Evolutionary conservation across 2,113 vertebrate genomes (phyloP).

Genomic region (Reinhardtius hippoglossoides): DNA sequence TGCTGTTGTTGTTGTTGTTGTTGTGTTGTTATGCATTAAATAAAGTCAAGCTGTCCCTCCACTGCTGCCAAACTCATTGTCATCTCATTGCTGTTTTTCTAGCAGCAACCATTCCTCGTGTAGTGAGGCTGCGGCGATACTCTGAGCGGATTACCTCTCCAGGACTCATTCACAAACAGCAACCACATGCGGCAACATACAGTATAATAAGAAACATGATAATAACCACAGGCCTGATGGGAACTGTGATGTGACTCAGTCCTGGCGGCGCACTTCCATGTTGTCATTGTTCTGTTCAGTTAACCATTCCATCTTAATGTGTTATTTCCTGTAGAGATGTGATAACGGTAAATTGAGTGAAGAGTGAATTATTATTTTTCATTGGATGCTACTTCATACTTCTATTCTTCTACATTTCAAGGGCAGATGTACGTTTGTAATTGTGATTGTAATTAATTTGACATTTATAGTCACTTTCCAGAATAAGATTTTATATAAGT

Average conservation of each 20-base stretch:
- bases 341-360: not conserved
- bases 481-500: not conserved
- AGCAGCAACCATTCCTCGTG: constrained; percentile 48
- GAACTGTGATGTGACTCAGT: constrained; percentile 60
- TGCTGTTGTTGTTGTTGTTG: not conserved
- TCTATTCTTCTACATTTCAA: too few relatives aligned
- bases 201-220: constrained; percentile 71
- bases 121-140: constrained; percentile 42
- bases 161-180: constrained; percentile 66
- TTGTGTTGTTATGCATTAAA: constrained; percentile 60
- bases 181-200: constrained; percentile 66
- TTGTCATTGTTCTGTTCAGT: constrained; percentile 38
- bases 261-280: constrained; percentile 27
- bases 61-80: constrained; percentile 52
- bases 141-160: constrained; percentile 68
- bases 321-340: not conserved
- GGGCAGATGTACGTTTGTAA: too few relatives aligned
- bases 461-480: not conserved
- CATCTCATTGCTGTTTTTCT: constrained; percentile 39
- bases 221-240: constrained; percentile 65
- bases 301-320: constrained; percentile 8
- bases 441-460: not conserved
- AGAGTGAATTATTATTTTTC: too few relatives aligned
- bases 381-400: too few relatives aligned
- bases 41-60: constrained; percentile 68